These are phyloP conservation scores for Alloplasta piceator DNA, from an alignment of 2,888 invertebrate species.

Conservation along the genomic window DNA sequence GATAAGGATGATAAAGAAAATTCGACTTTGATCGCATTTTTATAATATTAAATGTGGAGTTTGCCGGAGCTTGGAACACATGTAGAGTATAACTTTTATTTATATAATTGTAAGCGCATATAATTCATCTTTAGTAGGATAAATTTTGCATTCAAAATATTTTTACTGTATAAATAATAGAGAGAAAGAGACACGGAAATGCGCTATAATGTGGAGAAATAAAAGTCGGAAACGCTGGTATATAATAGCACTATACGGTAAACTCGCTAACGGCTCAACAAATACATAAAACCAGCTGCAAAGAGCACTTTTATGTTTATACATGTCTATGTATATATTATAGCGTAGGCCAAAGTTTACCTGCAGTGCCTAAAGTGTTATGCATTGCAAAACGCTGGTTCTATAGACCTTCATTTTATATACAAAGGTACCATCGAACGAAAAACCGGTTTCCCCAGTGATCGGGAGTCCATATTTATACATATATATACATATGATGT, in stretches of 20 bases:
- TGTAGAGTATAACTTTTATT: background rate
- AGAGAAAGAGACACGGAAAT: constrained; percentile 21
- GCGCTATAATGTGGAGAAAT: background rate
- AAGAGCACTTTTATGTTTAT: constrained; percentile 2
- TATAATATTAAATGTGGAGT: background rate
- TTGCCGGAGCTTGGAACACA: background rate
- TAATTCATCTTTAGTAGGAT: background rate
- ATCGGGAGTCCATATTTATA: constrained; percentile 19
- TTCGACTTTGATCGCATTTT: background rate
- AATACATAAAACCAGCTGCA: constrained; percentile 1
- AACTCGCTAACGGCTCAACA: constrained; percentile 17
- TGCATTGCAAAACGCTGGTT: constrained; percentile 42
- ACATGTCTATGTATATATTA: background rate
- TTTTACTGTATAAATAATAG: constrained; percentile 19
- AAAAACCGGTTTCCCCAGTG: constrained; percentile 51
- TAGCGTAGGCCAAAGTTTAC: constrained; percentile 18
- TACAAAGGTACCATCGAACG: constrained; percentile 42
- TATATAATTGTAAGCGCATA: background rate
- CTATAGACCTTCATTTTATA: background rate
- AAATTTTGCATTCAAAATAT: constrained; percentile 12
- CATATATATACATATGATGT: constrained; percentile 18
- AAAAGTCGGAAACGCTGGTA: constrained; percentile 11
- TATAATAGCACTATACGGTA: background rate
- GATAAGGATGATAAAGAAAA: background rate
- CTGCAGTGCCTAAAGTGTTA: constrained; percentile 26